phyloP scores from a whole-genome alignment of 2,888 invertebrate species.

The Meloe dianella region DNA sequence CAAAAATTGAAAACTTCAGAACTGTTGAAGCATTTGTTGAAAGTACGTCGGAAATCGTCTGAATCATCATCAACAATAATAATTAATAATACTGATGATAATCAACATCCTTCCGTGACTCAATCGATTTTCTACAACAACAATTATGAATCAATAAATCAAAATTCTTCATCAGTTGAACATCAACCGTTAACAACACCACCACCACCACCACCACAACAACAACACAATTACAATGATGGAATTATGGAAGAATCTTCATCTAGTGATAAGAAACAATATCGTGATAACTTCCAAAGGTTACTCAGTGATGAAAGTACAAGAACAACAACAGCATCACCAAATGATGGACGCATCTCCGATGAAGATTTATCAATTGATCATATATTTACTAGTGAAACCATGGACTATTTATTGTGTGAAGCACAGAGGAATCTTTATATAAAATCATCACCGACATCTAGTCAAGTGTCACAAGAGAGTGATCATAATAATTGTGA shows the following conservation, averaged over 20 bases:
- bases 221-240: slow-evolving; percentile 28
- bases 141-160: slow-evolving; percentile 25
- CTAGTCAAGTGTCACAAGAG: slow-evolving; percentile 39
- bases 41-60: slow-evolving; percentile 26
- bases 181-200: not conserved
- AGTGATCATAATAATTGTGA: slow-evolving; percentile 38
- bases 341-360: slow-evolving; percentile 33
- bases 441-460: slow-evolving; percentile 47
- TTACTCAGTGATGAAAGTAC: slow-evolving; percentile 39
- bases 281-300: slow-evolving; percentile 29
- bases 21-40: slow-evolving; percentile 46
- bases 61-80: not conserved
- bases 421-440: slow-evolving; percentile 48
- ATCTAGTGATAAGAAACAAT: slow-evolving; percentile 20
- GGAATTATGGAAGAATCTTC: slow-evolving; percentile 37
- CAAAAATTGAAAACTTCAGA: slow-evolving; percentile 45
- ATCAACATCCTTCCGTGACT: slow-evolving; percentile 19
- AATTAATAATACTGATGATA: slow-evolving; percentile 17
- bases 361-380: slow-evolving; percentile 37
- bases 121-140: not conserved
- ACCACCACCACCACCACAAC: not conserved
- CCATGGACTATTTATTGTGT: slow-evolving; percentile 50
- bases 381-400: slow-evolving; percentile 39
- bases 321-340: slow-evolving; percentile 17
- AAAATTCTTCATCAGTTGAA: slow-evolving; percentile 11